A percentile compares a stretch with the other conserved stretches of the same genome.
phyloP scores from a whole-genome alignment of 2,888 invertebrate genomes.

The Agriopis leucophaearia region DNA sequence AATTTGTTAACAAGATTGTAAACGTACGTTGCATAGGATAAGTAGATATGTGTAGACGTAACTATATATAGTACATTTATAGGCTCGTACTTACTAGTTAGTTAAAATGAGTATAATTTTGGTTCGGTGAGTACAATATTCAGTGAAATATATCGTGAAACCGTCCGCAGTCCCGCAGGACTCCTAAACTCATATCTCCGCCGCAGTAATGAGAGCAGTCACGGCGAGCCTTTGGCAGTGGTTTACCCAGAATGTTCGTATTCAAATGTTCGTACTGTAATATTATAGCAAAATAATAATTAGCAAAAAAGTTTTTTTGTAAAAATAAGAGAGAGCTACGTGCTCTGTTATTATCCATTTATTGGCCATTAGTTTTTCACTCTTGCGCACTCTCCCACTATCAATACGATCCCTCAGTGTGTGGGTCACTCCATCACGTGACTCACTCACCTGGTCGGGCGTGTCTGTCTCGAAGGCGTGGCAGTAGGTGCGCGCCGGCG shows the following conservation, averaged over 20 bases:
- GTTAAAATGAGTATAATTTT: neutral
- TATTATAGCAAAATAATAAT: neutral
- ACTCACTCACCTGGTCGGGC: slow-evolving; percentile 89
- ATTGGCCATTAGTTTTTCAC: no score
- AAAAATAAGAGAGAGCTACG: neutral
- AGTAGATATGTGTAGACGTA: no score
- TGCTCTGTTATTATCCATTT: slow-evolving; percentile 24
- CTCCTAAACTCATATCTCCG: slow-evolving; percentile 5
- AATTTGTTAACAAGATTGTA: no score
- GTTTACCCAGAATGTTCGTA: neutral
- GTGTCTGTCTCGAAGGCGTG: slow-evolving; percentile 93
- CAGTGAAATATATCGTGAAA: neutral
- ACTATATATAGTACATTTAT: no score
- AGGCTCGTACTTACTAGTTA: neutral
- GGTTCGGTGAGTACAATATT: neutral
- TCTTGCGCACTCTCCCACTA: no score
- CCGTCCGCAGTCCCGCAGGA: neutral
- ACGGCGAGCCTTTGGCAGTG: neutral
- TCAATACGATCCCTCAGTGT: neutral
- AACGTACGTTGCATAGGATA: no score
- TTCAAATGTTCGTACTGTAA: neutral
- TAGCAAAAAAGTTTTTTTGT: neutral
- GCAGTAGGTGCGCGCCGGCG: slow-evolving; percentile 92
- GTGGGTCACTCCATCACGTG: neutral
- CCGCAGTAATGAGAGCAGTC: neutral